Evolutionary conservation across 2,888 invertebrate genomes (phyloP), one percentile per base, ranked within the genome.

Genomic region (Drosophila longiperda): DNA sequence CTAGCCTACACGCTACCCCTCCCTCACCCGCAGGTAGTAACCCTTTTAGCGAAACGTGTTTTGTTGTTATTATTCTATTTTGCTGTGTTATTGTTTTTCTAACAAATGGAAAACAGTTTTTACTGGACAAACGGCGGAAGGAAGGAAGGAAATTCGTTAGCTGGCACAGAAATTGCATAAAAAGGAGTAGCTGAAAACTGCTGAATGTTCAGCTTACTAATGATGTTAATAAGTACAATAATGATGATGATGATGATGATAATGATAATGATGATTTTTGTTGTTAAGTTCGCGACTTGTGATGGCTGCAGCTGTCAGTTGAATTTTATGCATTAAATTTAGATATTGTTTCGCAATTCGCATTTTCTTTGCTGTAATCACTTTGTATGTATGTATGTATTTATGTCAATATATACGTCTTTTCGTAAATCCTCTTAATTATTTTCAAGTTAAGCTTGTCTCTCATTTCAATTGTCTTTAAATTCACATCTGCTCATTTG

Each of bases 111-210:
- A 70, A 89, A 72, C 68, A 50, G 53, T 78, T 72, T 71, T 65
- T 36, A 36, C 77, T 45, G 57, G 45, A 45, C 63, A 48, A 55
- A 29, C 29, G 23, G 45, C 68, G 89, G 72, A 80, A 82, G 89
- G 75, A 80, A 82, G 89, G 75, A 80, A 82, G 88, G 75, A 85
- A 85, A 74, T 84, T 75, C 73, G 85, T 89, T 88, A 64, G 57
- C 66, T 57, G 40, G 38, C 32, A 66, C 36, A 49, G 49, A 63
- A 70, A 60, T 50, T 32, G 54, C 62, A n/a, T 29, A 42, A 23
- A 42, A 26, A 15, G 57, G 32, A 57, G 40, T 57, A 32, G 57
- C 57, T 12, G 45, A 61, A 72, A 59, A 49, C 34, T 49, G 64
- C 68, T 62, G 50, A 75, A 61, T 68, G 55, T 45, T 69, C 34